Evolutionary conservation across 2,113 vertebrate species (phyloP), one percentile per base, ranked within the genome.

Genomic region (Ceyx margarethae): DNA sequence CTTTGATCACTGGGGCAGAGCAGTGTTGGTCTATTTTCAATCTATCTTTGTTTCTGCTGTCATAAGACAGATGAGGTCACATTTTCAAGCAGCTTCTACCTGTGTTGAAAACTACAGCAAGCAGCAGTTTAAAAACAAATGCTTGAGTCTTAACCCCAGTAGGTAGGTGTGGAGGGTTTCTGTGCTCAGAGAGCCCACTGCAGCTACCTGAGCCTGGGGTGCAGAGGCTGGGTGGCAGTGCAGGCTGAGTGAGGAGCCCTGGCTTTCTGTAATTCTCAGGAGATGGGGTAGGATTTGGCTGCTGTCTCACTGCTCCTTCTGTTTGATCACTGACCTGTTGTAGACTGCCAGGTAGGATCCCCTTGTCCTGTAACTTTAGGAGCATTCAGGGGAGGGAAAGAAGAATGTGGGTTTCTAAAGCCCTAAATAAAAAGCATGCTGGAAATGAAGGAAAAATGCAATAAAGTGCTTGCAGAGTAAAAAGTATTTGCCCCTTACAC

Each of bases 241-340:
- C 75, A 76, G 83, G 68, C 81, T 60, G 45, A 90, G 82, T 60
- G 45, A 90, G 82, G 81, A 95, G 61, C 76, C 51, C 58, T 90
- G 50, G 75, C 84, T 96, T 61, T 95, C 85, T 93, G 71, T 82
- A 72, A 66, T 93, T 97, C 96, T 93, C 83, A 87, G 62, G 96
- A 96, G 92, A 94, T 89, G 87, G 87, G 74, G 85, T 89, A 78
- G 95, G 93, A 95, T 95, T 92, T 96, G 92, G 94, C 97, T 96
- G 94, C 96, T 97, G 97, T 97, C 96, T 97, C 94, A 95, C 91
- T 97, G 96, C 74, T 96, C 86, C 74, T 84, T 95, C 93, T 97
- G 97, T 98, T 99, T 99, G 98, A 99, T 99, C 98, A 98, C 86
- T 98, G 98, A 98, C 97, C 98, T 98, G 98, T 98, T 97, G 94